phyloP scores from a whole-genome alignment of 2,113 vertebrate genomes.

The Chlorodrepanis virens region DNA sequence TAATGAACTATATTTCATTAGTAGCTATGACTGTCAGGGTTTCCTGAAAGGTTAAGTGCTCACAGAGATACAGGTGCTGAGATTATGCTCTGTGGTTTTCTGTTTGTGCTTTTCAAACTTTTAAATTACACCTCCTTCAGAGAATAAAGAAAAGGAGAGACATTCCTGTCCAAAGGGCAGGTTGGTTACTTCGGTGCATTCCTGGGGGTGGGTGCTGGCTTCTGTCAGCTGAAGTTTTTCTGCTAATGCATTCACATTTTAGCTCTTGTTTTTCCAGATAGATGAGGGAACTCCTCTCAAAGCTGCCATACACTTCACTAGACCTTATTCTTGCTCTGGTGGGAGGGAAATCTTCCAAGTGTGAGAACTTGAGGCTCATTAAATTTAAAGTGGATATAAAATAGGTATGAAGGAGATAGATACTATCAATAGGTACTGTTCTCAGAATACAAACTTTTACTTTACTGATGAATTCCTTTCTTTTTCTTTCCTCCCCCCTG shows the following conservation, averaged over 20 bases:
- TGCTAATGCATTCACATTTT: neutral
- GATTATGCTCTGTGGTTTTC: neutral
- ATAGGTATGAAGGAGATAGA: neutral
- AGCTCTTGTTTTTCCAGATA: neutral
- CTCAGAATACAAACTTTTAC: neutral
- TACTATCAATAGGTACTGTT: neutral
- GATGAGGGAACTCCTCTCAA: neutral
- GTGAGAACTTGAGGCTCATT: neutral
- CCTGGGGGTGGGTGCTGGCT: neutral
- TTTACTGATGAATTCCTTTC: neutral
- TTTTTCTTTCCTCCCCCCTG: neutral
- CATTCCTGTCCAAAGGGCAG: neutral
- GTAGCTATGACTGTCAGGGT: neutral
- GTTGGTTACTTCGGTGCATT: rapidly evolving
- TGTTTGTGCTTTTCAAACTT: neutral
- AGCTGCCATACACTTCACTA: neutral
- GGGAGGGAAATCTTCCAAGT: neutral
- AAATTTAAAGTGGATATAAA: neutral
- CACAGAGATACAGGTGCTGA: neutral
- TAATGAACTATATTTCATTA: neutral
- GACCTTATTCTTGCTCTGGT: neutral
- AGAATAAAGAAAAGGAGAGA: neutral
- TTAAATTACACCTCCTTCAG: neutral
- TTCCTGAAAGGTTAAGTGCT: neutral
- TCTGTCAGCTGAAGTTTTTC: neutral